Evolutionary conservation across 2,797 vertebrate species (phyloP).

Genomic region (Cirrhinus molitorella): DNA sequence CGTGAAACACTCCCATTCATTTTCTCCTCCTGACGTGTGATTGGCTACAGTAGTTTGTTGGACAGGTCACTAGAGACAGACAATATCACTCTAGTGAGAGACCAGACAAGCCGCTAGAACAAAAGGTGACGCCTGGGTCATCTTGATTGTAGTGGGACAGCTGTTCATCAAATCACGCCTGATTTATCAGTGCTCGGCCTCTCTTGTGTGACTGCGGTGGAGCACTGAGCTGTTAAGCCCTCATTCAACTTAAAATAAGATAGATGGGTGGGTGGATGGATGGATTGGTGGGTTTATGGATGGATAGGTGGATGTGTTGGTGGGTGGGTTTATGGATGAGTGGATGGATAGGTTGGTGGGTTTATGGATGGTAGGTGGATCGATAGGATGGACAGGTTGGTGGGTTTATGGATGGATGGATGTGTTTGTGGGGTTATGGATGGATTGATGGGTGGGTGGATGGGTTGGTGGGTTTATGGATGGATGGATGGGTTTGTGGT

Average conservation of each 20-base stretch:
- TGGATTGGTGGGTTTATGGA: no score
- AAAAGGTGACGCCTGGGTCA: conserved; percentile 41
- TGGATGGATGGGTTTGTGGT: no score
- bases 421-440: no score
- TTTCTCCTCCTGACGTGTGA: conserved; percentile 26
- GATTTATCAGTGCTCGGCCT: not conserved
- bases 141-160: conserved; percentile 33
- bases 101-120: conserved; percentile 25
- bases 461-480: no score
- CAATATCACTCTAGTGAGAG: conserved; percentile 14
- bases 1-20: conserved; percentile 6
- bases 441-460: no score
- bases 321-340: no score
- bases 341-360: no score
- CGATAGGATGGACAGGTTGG: no score
- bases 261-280: not conserved
- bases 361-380: no score
- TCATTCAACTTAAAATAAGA: conserved; percentile 10
- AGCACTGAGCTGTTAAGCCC: conserved; percentile 9
- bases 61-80: conserved; percentile 32
- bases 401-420: no score
- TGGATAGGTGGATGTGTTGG: not conserved
- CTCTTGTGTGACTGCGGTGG: not conserved
- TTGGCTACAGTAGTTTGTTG: conserved; percentile 32
- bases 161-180: conserved; percentile 26